Conservation (phyloP, 2,888 invertebrate genomes). For the Lochmaea crataegi region DNA sequence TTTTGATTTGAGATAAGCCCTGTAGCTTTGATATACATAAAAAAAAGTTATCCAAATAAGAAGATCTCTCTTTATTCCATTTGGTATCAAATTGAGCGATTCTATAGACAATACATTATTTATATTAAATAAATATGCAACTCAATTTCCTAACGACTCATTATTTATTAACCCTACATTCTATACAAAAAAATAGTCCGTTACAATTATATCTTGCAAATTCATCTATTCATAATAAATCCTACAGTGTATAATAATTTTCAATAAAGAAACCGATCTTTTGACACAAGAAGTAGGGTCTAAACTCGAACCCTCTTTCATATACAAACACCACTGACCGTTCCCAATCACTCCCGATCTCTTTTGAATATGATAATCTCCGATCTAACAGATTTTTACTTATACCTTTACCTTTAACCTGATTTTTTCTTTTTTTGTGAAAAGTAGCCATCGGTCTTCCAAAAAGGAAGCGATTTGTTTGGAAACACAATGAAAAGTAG, state of each 20-base stretch:
- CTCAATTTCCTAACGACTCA: no score
- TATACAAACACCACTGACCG: constrained; percentile 58
- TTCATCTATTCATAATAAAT: constrained; percentile 1
- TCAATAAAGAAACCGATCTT: constrained; percentile 61
- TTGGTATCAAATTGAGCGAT: no score
- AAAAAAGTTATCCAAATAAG: no score
- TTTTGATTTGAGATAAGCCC: no score
- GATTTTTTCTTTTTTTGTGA: constrained; percentile 44
- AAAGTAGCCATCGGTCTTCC: constrained; percentile 44
- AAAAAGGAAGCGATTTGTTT: constrained; percentile 38
- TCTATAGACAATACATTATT: no score
- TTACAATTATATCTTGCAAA: constrained; percentile 9
- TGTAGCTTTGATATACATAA: no score
- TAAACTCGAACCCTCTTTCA: constrained; percentile 41
- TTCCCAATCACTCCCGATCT: constrained; percentile 59
- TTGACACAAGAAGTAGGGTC: constrained; percentile 56
- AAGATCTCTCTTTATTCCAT: no score
- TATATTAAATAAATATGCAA: no score
- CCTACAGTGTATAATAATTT: constrained; percentile 17
- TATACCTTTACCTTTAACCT: constrained; percentile 49
- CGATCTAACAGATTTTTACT: constrained; percentile 55
- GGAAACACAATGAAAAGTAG: constrained; percentile 41
- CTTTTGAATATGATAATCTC: constrained; percentile 60
- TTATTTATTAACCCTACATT: background rate
- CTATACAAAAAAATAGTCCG: background rate